Evolutionary conservation across 2,113 vertebrate genomes (phyloP).

Genomic region (Haemorhous mexicanus): DNA sequence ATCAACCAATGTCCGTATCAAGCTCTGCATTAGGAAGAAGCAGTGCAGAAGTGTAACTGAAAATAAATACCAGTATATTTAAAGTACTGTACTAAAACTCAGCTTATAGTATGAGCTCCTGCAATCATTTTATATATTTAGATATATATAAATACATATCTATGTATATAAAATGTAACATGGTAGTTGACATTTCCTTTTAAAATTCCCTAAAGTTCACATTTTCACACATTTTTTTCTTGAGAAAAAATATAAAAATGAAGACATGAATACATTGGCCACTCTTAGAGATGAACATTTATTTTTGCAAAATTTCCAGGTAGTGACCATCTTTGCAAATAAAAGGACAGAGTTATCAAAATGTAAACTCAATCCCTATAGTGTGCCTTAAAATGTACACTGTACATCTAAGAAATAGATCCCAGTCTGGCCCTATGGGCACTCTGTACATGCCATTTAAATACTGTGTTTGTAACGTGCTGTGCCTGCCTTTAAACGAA

Average conservation of each 20-base stretch:
- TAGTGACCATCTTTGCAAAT: slow-evolving; percentile 61
- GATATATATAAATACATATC: slow-evolving; percentile 46
- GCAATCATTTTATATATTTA: slow-evolving; percentile 69
- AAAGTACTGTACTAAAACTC: slow-evolving; percentile 64
- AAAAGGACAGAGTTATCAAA: slow-evolving; percentile 63
- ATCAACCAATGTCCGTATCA: slow-evolving; percentile 56
- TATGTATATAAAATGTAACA: slow-evolving; percentile 66
- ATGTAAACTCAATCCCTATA: slow-evolving; percentile 66
- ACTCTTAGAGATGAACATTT: slow-evolving; percentile 46
- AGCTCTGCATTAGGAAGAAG: slow-evolving; percentile 65
- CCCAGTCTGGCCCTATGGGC: slow-evolving; percentile 60
- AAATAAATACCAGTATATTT: slow-evolving; percentile 51
- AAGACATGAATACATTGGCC: not conserved
- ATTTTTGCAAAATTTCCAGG: slow-evolving; percentile 65
- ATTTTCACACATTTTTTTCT: slow-evolving; percentile 14
- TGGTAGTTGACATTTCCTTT: slow-evolving; percentile 42
- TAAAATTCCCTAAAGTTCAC: slow-evolving; percentile 40
- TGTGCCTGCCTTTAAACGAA: slow-evolving; percentile 46
- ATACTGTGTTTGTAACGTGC: slow-evolving; percentile 60
- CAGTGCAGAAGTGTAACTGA: slow-evolving; percentile 43
- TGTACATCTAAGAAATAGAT: slow-evolving; percentile 64
- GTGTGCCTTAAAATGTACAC: slow-evolving; percentile 77
- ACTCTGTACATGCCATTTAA: slow-evolving; percentile 54
- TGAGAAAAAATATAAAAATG: not conserved
- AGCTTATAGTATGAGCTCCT: slow-evolving; percentile 42